Base-by-base conservation (phyloP, 2,888 invertebrate species). In the Ochropacha duplaris region DNA sequence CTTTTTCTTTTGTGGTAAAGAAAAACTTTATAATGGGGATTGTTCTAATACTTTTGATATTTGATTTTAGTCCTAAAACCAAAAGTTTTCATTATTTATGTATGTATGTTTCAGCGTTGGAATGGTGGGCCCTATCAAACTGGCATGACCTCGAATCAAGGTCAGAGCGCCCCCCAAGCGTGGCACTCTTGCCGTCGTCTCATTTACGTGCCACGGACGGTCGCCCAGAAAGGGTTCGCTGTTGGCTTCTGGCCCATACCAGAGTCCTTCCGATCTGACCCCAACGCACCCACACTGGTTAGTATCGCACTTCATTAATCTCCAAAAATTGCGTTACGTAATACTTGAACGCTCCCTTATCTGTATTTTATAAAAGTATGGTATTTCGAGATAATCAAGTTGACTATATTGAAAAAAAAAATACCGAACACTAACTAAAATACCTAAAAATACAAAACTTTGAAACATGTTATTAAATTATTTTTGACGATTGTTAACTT, bases 191-290 rank as follows among this genome's bases (percentile, higher is more conserved):
- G 97, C 78, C 93, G 97, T 26, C 95, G 95, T 67, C 94, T 98
- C 78, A 98, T 99, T 76, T 98, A 98, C 84, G 99, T 99, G 28
- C 98, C 98, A 28, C 94, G 98, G 71, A 96, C 97, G 12, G 96
- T 97, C 31, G 97, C 97, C 31, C 98, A 98, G 85, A 98, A 98
- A 86, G 97, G 97, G 22, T 98, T 97, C 83, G 96, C 97, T 51
- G 96, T 96, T 55, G 99, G 99, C 36, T 99, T 98, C 90, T 99
- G 99, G 99, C 99, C 99, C 0, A 97, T 99, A 74, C 99, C 99
- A 0, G 99, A 99, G 90, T 97, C 98, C 0, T 99, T 98, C 88
- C 98, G 99, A 96, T 99, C 99, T 0, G 99, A 99, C 84, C 94
- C 97, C 0, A 97, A 96, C 73, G 96, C 97, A 57, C 96, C 96